phyloP scores from a whole-genome alignment of 2,797 vertebrate species.

The Erpetoichthys calabaricus region DNA sequence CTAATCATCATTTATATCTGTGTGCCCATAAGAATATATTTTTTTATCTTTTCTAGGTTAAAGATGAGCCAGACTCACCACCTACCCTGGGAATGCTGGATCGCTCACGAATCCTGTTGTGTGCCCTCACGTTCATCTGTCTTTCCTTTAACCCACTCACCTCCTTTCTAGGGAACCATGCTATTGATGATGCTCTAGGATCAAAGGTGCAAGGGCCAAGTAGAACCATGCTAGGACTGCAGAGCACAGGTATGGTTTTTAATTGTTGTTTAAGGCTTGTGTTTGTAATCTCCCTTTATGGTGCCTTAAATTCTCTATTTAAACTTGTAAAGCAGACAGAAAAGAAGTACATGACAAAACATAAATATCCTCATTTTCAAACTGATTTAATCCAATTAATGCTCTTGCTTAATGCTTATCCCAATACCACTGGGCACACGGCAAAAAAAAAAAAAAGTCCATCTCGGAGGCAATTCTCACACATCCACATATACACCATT shows the following conservation, averaged over 20 bases:
- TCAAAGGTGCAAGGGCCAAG: constrained; percentile 46
- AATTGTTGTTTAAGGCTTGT: not conserved
- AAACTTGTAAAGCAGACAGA: too few species aligned
- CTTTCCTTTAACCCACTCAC: constrained; percentile 90
- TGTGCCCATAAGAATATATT: too few species aligned
- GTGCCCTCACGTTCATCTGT: constrained; percentile 84
- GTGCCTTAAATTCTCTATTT: not conserved
- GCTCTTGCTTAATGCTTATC: too few species aligned
- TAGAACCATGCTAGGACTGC: constrained; percentile 59
- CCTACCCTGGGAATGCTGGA: constrained; percentile 87
- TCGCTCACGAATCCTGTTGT: constrained; percentile 85
- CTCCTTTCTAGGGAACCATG: constrained; percentile 61
- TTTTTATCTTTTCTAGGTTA: constrained; percentile 52
- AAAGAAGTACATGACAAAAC: too few species aligned
- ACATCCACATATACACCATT: too few species aligned
- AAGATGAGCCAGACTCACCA: constrained; percentile 84
- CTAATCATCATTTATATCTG: too few species aligned
- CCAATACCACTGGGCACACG: too few species aligned
- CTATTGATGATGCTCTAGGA: constrained; percentile 6
- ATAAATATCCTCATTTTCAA: too few species aligned
- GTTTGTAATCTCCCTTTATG: not conserved
- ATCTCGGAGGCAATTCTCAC: too few species aligned
- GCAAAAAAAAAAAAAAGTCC: too few species aligned
- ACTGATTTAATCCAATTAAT: too few species aligned
- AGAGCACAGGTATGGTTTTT: constrained; percentile 42